Conservation (phyloP, 1,140 invertebrate species). For the Calephelis virginiensis region DNA sequence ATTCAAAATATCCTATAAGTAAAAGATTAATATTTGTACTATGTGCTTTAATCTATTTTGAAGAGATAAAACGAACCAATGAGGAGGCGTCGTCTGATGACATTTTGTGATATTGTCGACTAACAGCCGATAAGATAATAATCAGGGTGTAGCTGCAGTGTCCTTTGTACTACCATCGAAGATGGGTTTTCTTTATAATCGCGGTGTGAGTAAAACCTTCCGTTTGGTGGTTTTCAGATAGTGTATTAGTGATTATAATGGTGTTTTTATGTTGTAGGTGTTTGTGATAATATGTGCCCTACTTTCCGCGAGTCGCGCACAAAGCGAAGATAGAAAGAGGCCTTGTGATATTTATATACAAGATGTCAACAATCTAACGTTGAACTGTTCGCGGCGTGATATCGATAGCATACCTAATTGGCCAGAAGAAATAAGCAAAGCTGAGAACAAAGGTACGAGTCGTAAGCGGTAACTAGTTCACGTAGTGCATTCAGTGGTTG, state of each 20-base stretch:
- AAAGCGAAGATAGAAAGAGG: constrained; percentile 33
- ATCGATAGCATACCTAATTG: constrained; percentile 52
- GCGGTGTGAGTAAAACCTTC: constrained; percentile 51
- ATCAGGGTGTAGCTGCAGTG: constrained; percentile 55
- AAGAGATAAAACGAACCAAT: constrained; percentile 67
- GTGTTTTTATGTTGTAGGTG: constrained; percentile 55
- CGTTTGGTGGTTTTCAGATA: background rate
- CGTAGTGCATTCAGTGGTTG: background rate
- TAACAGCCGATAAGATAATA: constrained; percentile 69
- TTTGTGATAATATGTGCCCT: constrained; percentile 62
- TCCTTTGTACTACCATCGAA: constrained; percentile 57
- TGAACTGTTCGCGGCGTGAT: constrained; percentile 61
- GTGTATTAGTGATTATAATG: constrained; percentile 21
- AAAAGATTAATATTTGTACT: constrained; percentile 55
- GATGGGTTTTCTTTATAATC: constrained; percentile 50
- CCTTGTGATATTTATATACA: constrained; percentile 56
- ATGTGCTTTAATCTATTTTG: constrained; percentile 42
- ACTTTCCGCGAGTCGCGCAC: constrained; percentile 44
- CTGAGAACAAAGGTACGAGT: constrained; percentile 55
- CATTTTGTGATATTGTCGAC: constrained; percentile 61
- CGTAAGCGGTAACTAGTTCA: constrained; percentile 13
- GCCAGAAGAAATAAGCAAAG: constrained; percentile 50
- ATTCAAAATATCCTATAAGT: constrained; percentile 72
- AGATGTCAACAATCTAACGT: constrained; percentile 57
- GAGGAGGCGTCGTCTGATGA: constrained; percentile 54